Evolutionary conservation across 2,888 invertebrate genomes (phyloP).

Genomic region (Lapara coniferarum): DNA sequence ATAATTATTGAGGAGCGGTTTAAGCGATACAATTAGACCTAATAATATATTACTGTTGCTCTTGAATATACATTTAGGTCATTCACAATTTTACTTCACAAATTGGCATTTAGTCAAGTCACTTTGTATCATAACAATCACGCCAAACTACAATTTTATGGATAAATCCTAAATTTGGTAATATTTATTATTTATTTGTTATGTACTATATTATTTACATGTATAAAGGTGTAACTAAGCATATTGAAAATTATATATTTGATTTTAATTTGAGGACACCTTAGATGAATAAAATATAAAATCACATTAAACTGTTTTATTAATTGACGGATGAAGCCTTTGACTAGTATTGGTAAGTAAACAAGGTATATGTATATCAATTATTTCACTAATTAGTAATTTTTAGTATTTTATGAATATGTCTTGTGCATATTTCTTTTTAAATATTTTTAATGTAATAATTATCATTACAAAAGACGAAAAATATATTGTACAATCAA

Average conservation of each 20-base stretch:
- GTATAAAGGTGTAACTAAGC: conserved; percentile 83
- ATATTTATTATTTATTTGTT: conserved; percentile 84
- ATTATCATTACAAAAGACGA: too few relatives aligned
- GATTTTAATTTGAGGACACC: conserved; percentile 79
- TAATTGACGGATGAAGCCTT: not conserved
- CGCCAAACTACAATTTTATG: conserved; percentile 78
- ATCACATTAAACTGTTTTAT: conserved; percentile 31
- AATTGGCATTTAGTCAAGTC: conserved; percentile 77
- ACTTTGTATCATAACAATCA: conserved; percentile 76
- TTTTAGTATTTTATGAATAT: too few relatives aligned
- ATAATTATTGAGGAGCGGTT: conserved; percentile 50
- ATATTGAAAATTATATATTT: conserved; percentile 82
- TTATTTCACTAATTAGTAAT: too few relatives aligned
- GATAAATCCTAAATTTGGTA: conserved; percentile 77
- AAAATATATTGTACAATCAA: too few relatives aligned
- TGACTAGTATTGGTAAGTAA: not conserved
- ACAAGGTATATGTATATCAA: too few relatives aligned
- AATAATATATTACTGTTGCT: conserved; percentile 66
- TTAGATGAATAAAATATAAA: conserved; percentile 76
- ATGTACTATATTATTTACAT: conserved; percentile 83
- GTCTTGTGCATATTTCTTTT: too few relatives aligned
- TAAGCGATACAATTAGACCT: conserved; percentile 60
- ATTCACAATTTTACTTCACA: conserved; percentile 51
- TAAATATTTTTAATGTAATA: too few relatives aligned
- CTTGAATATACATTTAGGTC: conserved; percentile 52